These are phyloP conservation scores for Philantomba maxwellii DNA, from an alignment of 2,113 vertebrate species.

Conservation along the genomic window DNA sequence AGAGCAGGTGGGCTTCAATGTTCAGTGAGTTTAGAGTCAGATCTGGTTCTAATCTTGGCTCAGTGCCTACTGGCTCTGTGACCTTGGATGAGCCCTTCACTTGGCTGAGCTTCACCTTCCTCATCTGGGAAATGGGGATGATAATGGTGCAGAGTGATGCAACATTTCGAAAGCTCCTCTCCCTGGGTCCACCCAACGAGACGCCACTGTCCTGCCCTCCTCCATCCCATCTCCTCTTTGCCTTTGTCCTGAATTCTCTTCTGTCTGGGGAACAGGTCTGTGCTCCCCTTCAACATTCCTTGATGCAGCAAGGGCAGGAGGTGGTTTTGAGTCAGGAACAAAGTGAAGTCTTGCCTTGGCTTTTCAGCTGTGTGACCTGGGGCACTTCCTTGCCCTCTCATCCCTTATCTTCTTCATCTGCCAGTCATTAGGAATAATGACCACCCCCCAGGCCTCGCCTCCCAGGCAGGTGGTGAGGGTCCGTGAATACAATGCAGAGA, in stretches of 20 bases:
- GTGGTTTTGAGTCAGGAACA: neutral
- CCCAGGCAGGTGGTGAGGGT: neutral
- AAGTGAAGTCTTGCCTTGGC: neutral
- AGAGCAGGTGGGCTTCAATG: neutral
- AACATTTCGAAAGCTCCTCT: neutral
- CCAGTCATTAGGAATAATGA: neutral
- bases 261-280: neutral
- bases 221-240: rapidly evolving
- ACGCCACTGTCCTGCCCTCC: neutral
- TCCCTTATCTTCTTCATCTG: neutral
- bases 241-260: neutral
- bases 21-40: neutral
- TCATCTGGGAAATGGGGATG: neutral
- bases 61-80: too few relatives aligned
- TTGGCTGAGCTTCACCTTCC: neutral
- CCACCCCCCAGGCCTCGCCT: neutral
- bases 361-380: neutral
- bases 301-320: neutral
- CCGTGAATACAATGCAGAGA: neutral
- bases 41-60: neutral
- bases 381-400: neutral
- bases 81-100: neutral
- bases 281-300: neutral
- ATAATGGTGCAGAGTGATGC: neutral
- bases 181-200: neutral